Conservation (phyloP, 2,888 invertebrate species). For the Nebria salina region DNA sequence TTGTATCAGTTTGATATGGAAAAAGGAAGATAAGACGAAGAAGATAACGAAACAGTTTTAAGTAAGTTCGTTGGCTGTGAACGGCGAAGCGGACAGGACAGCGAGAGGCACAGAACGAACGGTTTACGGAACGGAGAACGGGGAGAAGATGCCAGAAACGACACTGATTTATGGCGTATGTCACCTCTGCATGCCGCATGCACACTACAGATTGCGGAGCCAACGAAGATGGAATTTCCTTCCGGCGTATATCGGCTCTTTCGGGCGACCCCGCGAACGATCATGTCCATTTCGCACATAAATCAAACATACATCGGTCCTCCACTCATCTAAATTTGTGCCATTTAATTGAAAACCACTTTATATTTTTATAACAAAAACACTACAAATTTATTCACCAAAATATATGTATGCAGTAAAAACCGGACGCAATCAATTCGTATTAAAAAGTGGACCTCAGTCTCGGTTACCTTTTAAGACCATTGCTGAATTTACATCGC, state of each 20-base stretch:
- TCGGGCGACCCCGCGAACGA: not conserved
- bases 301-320: not conserved
- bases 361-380: not conserved
- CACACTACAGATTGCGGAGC: conserved; percentile 34
- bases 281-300: not conserved
- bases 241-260: conserved; percentile 22
- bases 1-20: conserved; percentile 6
- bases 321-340: too few relatives aligned
- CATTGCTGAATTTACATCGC: conserved; percentile 28
- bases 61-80: conserved; percentile 10
- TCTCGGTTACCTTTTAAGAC: not conserved
- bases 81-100: not conserved
- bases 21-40: not conserved
- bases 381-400: not conserved
- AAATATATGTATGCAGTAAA: not conserved
- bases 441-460: conserved; percentile 26
- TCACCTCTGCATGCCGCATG: conserved; percentile 42
- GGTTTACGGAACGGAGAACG: conserved; percentile 8
- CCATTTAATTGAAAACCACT: not conserved
- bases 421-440: conserved; percentile 34
- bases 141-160: conserved; percentile 14
- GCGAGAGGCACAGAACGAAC: conserved; percentile 18
- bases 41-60: conserved; percentile 29
- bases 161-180: conserved; percentile 38
- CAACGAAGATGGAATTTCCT: conserved; percentile 41